These are phyloP conservation scores for Sinella curviseta DNA, from an alignment of 1,140 invertebrate species.

Conservation along the genomic window DNA sequence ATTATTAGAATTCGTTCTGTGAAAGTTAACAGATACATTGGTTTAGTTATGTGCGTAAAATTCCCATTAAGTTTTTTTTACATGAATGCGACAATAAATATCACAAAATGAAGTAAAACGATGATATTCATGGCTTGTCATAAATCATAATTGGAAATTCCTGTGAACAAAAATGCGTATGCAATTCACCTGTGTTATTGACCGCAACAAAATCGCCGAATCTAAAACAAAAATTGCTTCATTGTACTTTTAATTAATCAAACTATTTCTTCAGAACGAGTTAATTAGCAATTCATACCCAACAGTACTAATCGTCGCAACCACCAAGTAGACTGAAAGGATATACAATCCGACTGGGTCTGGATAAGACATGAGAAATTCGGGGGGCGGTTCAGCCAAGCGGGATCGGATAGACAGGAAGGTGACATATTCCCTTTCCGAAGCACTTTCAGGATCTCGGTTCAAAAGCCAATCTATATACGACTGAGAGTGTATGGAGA, in stretches of 20 bases:
- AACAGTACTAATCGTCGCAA: conserved; percentile 38
- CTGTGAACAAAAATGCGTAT: too few species aligned
- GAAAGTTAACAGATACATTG: too few species aligned
- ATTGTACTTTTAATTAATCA: too few species aligned
- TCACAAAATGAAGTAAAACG: background rate
- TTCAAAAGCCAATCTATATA: conserved; percentile 29
- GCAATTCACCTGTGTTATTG: conserved; percentile 27
- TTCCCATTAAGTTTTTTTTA: too few species aligned
- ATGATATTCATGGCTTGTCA: too few species aligned
- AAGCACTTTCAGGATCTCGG: background rate
- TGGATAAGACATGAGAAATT: background rate
- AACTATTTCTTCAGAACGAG: background rate
- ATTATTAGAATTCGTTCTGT: conserved; percentile 25
- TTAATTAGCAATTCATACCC: conserved; percentile 30
- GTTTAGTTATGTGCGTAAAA: too few species aligned
- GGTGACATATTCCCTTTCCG: background rate
- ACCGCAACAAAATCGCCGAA: conserved; percentile 38
- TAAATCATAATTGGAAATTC: too few species aligned
- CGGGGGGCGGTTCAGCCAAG: conserved; percentile 15
- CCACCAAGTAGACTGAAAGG: conserved; percentile 30
- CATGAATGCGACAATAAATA: too few species aligned
- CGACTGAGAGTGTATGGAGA: background rate
- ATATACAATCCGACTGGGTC: conserved; percentile 29
- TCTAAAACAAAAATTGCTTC: conserved; percentile 19
- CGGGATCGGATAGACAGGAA: conserved; percentile 12